Base-by-base conservation (phyloP, 64 coral and sea anemone genomes). In the Montipora foliosa region DNA sequence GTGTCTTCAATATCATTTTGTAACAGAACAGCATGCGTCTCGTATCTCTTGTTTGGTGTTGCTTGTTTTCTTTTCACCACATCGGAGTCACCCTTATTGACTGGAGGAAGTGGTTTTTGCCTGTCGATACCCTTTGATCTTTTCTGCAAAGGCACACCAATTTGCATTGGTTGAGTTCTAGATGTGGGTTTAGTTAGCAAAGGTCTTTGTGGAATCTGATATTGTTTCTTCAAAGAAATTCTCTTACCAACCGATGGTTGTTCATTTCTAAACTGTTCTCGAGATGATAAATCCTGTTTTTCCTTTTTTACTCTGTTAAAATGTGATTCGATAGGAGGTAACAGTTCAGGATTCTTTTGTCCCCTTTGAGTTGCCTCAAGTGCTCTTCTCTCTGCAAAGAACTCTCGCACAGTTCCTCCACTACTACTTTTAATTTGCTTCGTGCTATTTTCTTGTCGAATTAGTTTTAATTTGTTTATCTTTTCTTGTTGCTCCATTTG, bases 321-420 rank as follows among this genome's bases (percentile, higher is more conserved):
- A 69, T 96, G 98, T 88, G 79, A 59, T 52, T 91, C 89, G 85
- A 99, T 99, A 12, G 98, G 98, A 16, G 98, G 98, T 19, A 99
- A 80, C 53, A 74, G 1, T 49, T 89, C 75, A 20, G 67, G 66
- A 80, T 94, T 90, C 59, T 88, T 88, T 53, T 91, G 72, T 5
- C 74, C 83, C 57, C 82, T 92, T 67, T 25, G 77, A 58, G 82
- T 87, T 21, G 97, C 92, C 74, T 93, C 92, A 84, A 96, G 59
- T 79, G 92, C 92, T 94, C 95, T 92, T 84, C 98, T 84, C 82
- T 96, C 95, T 51, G 89, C 80, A 95, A 99, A 99, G 62, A 99
- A 99, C 44, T 93, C 98, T 72, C 98, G 79, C 2, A 99, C 98
- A 21, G 92, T 96, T 76, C 98, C 98, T 72, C 95, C 81, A 75